Evolutionary conservation across 2,797 vertebrate species (phyloP).

Genomic region (Simalia tracyae): DNA sequence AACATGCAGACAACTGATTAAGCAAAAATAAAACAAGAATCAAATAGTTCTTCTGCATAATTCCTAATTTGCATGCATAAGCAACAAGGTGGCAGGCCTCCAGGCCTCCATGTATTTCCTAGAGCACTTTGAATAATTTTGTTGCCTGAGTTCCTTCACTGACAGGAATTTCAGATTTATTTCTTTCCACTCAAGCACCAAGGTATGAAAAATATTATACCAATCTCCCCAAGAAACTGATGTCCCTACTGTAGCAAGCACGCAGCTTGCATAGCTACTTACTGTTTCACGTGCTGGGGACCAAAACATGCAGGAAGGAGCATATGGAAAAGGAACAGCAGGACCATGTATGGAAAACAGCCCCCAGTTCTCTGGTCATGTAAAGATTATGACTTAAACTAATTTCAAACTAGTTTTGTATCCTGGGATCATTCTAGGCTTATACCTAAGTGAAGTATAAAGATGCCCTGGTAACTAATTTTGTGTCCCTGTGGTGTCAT

Average conservation of each 20-base stretch:
- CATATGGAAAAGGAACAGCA: slow-evolving; percentile 1
- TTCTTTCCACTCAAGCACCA: neutral
- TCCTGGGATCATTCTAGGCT: neutral
- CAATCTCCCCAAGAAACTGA: neutral
- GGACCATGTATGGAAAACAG: slow-evolving; percentile 16
- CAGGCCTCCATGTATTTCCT: slow-evolving; percentile 45
- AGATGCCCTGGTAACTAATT: neutral
- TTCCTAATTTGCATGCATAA: slow-evolving; percentile 67
- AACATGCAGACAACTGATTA: slow-evolving; percentile 68
- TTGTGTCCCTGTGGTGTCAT: neutral
- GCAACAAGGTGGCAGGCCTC: slow-evolving; percentile 60
- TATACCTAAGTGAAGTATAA: neutral
- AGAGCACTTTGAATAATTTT: slow-evolving; percentile 56
- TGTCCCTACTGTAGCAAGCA: neutral
- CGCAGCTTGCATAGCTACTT: slow-evolving; percentile 25
- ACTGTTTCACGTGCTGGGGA: slow-evolving; percentile 31
- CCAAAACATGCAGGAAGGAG: slow-evolving; percentile 34
- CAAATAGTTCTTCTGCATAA: slow-evolving; percentile 64
- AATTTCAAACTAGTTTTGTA: neutral
- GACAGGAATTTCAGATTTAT: slow-evolving; percentile 42
- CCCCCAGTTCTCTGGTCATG: slow-evolving; percentile 48
- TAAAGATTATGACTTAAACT: neutral
- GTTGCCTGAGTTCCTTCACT: slow-evolving; percentile 18
- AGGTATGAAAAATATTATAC: neutral
- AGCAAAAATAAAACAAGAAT: slow-evolving; percentile 68